phyloP scores from a whole-genome alignment of 2,888 invertebrate species.

The Ormyrus pomaceus region DNA sequence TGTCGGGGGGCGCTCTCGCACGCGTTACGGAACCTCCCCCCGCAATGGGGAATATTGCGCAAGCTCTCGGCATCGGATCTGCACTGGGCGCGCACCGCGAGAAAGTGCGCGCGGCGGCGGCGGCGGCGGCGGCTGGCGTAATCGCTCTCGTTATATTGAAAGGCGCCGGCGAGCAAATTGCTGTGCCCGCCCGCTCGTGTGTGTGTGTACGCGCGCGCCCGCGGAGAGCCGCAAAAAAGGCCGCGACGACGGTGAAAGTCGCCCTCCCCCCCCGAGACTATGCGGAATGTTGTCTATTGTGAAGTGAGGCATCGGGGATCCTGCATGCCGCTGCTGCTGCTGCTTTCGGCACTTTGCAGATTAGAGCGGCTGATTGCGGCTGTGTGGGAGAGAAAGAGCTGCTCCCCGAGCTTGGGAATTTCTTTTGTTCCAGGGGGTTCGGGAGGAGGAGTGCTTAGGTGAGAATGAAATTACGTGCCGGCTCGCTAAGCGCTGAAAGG shows the following conservation, averaged over 20 bases:
- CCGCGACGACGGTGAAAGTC: conserved; percentile 40
- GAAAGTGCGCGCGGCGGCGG: conserved; percentile 22
- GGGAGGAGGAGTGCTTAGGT: too few relatives aligned
- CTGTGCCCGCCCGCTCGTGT: background rate
- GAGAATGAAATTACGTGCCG: too few relatives aligned
- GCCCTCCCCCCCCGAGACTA: background rate
- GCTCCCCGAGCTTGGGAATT: too few relatives aligned
- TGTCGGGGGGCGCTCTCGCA: background rate
- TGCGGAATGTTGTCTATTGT: background rate
- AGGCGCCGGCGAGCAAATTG: conserved; percentile 40
- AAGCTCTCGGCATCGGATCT: background rate
- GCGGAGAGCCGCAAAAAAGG: background rate
- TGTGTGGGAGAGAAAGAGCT: too few relatives aligned
- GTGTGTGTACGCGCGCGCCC: background rate
- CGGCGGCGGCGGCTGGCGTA: conserved; percentile 26
- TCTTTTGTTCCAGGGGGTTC: too few relatives aligned
- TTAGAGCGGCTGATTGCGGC: too few relatives aligned
- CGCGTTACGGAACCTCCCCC: background rate
- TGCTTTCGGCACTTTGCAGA: too few relatives aligned
- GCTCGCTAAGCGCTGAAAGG: too few relatives aligned
- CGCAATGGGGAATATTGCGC: background rate
- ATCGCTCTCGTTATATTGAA: conserved; percentile 49
- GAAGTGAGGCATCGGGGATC: background rate
- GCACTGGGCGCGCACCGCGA: conserved; percentile 1
- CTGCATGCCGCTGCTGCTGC: too few relatives aligned